Conservation (phyloP, 2,113 vertebrate species). For the Oriolus oriolus region DNA sequence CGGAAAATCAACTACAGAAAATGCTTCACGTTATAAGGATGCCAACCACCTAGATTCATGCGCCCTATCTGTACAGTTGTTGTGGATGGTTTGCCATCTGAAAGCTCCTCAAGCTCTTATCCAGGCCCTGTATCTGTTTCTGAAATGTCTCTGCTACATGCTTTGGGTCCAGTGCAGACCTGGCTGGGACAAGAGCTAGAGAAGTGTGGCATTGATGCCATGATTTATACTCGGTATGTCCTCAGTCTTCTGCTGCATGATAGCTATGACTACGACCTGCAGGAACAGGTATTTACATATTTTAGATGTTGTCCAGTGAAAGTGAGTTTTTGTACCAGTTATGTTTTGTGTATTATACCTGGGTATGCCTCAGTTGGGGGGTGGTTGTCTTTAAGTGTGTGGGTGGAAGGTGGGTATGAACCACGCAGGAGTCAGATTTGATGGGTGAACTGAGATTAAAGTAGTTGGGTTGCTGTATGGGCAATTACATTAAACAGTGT, state of each 20-base stretch:
- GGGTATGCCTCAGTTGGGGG: neutral
- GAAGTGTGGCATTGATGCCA: slow-evolving; percentile 99
- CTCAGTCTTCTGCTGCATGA: slow-evolving; percentile 98
- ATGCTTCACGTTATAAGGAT: slow-evolving; percentile 84
- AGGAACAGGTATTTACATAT: slow-evolving; percentile 89
- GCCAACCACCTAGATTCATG: slow-evolving; percentile 92
- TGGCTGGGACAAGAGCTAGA: slow-evolving; percentile 99
- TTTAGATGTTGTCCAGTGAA: slow-evolving; percentile 50
- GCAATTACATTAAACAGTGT: neutral
- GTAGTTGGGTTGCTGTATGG: neutral
- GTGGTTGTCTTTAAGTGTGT: neutral
- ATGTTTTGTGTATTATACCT: neutral
- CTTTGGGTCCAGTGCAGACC: slow-evolving; percentile 97
- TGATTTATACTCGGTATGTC: slow-evolving; percentile 98
- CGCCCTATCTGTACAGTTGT: slow-evolving; percentile 87
- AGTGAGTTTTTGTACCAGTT: slow-evolving; percentile 18
- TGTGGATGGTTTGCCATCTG: slow-evolving; percentile 91
- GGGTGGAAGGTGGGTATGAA: slow-evolving; percentile 3
- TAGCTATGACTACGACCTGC: slow-evolving; percentile 96
- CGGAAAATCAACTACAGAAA: slow-evolving; percentile 74
- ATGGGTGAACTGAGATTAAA: neutral
- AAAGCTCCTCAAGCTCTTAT: slow-evolving; percentile 83
- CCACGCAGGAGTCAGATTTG: neutral
- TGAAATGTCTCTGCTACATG: slow-evolving; percentile 98
- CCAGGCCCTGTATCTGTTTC: slow-evolving; percentile 83